Evolutionary conservation across 2,113 vertebrate species (phyloP).

Genomic region (Ammospiza nelsoni): DNA sequence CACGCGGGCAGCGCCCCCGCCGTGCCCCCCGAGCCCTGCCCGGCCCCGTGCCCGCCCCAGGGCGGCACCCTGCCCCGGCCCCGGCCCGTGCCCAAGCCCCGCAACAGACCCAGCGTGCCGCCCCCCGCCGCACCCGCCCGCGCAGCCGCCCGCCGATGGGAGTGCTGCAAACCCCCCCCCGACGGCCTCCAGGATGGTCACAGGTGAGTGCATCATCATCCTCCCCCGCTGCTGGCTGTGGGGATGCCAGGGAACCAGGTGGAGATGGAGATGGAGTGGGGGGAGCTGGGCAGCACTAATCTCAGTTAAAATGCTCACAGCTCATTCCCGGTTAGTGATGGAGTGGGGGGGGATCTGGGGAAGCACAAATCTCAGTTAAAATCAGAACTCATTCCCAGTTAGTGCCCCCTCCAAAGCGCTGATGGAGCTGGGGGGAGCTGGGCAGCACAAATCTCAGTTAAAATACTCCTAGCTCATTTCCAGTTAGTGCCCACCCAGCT

Average conservation of each 20-base stretch:
- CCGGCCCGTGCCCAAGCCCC: conserved; percentile 90
- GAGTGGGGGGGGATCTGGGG: too few relatives aligned
- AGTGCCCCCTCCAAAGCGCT: too few relatives aligned
- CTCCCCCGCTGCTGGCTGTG: accelerated
- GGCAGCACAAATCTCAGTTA: too few relatives aligned
- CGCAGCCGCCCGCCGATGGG: conserved; percentile 22
- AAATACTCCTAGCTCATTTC: background rate
- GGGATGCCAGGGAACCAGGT: too few relatives aligned
- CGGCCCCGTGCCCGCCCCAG: conserved; percentile 67
- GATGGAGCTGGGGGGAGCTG: too few relatives aligned
- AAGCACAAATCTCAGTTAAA: too few relatives aligned
- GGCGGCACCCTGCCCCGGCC: conserved; percentile 84
- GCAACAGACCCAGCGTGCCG: conserved; percentile 89
- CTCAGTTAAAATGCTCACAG: too few relatives aligned
- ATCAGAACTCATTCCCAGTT: too few relatives aligned
- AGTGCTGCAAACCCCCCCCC: conserved; percentile 35
- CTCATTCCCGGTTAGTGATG: too few relatives aligned
- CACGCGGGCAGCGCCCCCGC: background rate
- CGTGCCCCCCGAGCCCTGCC: conserved; percentile 64
- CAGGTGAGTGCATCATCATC: conserved; percentile 79
- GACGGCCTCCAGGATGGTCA: conserved; percentile 83
- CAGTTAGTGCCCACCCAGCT: background rate
- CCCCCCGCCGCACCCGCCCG: conserved; percentile 90
- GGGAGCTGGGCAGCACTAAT: too few relatives aligned
- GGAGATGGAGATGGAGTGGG: too few relatives aligned